phyloP scores from a whole-genome alignment of 1,140 invertebrate species.

The Drosophila yakuba region DNA sequence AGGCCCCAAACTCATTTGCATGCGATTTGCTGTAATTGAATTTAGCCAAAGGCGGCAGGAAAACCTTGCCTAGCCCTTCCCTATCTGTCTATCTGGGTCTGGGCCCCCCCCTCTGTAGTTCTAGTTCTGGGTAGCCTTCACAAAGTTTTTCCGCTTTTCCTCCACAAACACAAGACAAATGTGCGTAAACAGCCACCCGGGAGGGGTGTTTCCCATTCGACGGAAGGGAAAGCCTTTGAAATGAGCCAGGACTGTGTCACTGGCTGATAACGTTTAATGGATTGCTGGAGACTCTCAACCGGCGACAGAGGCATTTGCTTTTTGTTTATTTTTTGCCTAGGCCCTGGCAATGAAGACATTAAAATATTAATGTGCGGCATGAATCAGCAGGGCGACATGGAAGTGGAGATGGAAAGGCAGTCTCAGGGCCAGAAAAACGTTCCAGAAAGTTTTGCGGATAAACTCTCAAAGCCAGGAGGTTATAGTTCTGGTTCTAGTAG shows the following conservation, averaged over 20 bases:
- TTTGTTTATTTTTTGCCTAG: constrained; percentile 57
- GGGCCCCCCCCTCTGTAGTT: constrained; percentile 19
- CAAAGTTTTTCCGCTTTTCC: constrained; percentile 55
- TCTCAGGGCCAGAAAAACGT: neutral
- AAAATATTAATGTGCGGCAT: constrained; percentile 82
- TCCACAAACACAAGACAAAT: constrained; percentile 59
- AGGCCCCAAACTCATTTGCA: constrained; percentile 65
- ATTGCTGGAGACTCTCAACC: constrained; percentile 57
- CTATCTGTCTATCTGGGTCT: constrained; percentile 8
- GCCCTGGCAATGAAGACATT: constrained; percentile 77
- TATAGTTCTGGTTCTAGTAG: no score
- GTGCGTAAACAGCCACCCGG: constrained; percentile 59
- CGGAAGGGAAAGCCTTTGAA: constrained; percentile 5
- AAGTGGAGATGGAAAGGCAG: neutral
- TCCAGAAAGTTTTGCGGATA: constrained; percentile 8
- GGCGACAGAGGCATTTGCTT: constrained; percentile 17
- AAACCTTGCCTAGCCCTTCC: neutral
- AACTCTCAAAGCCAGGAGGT: neutral
- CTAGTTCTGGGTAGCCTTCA: constrained; percentile 40
- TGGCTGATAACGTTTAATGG: constrained; percentile 80
- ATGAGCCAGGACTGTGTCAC: constrained; percentile 65
- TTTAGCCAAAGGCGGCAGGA: constrained; percentile 55
- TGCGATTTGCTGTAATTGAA: constrained; percentile 78
- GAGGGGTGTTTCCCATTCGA: constrained; percentile 6
- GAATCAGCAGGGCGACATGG: constrained; percentile 56